Evolutionary conservation across 2,888 invertebrate genomes (phyloP), one percentile per base, ranked within the genome.

Genomic region (Sesia bembeciformis): DNA sequence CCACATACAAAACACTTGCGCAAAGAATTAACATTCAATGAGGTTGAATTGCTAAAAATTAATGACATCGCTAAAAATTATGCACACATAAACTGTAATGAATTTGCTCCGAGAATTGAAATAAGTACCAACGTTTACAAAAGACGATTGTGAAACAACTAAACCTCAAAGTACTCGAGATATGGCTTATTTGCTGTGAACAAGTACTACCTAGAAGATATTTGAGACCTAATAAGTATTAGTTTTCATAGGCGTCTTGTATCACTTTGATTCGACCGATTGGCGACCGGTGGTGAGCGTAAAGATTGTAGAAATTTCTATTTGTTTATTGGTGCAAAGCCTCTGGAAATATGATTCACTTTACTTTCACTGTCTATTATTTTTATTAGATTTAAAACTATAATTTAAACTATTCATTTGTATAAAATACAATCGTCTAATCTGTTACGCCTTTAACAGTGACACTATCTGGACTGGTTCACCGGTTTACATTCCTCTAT

Each of bases 301-400:
- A 67, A 74, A 76, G 76, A 68, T 70, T 64, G 63, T 71, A 67
- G 74, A 23, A 23, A 78, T 86, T 85, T 84, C 83, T 82, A 79
- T 79, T 80, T 75, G 71, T 72, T 76, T 78, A 80, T 71, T 70
- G 67, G 64, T 62, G 70, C 69, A 68, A 72, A 64, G 62, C 67
- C 62, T 74, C 66, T 67, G 68, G 78, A 76, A 79, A 80, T 76
- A 73, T 77, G 70, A 81, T 76, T 71, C 65, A 68, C 62, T 68
- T 67, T 65, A 74, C 77, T 78, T 79, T 78, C 76, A 71, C 74
- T 62, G 46, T 23, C 23, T 23, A 23, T 23, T 23, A 23, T 23
- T 23, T 23, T 23, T 23, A 23, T 23, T 23, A 23, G 23, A 23
- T 23, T 23, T 23, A 23, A 23, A 23, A 23, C 23, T 23, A 23